Evolutionary conservation across 2,888 invertebrate genomes (phyloP).

Genomic region (Hydroisotoma schaefferi): DNA sequence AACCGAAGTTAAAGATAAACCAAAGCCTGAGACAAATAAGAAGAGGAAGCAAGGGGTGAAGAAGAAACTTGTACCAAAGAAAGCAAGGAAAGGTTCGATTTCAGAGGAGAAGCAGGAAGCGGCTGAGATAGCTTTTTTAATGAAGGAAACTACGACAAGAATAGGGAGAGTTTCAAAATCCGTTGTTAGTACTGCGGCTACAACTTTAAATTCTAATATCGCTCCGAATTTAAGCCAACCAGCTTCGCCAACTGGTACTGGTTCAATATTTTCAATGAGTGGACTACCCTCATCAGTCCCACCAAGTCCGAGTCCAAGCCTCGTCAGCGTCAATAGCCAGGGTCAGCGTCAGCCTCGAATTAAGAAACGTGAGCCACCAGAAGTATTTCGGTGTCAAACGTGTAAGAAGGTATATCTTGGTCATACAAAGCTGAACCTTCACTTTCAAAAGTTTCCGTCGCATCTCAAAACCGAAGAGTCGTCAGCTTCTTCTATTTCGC

Average conservation of each 20-base stretch:
- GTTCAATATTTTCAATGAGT: background rate
- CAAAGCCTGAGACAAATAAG: background rate
- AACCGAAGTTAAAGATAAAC: conserved; percentile 5
- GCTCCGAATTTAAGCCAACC: background rate
- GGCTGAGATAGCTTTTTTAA: conserved; percentile 27
- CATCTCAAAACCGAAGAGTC: conserved; percentile 51
- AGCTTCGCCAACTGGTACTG: background rate
- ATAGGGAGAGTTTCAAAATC: conserved; percentile 36
- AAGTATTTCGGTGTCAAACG: conserved; percentile 59
- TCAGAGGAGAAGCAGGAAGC: conserved; percentile 35
- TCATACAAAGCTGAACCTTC: conserved; percentile 60
- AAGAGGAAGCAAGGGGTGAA: conserved; percentile 14
- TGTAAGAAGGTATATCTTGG: conserved; percentile 65
- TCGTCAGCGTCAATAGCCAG: background rate
- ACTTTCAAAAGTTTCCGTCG: conserved; percentile 62
- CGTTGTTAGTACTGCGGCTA: conserved; percentile 11
- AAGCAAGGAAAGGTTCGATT: background rate
- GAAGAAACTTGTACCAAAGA: conserved; percentile 21
- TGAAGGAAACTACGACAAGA: conserved; percentile 41
- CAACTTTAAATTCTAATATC: background rate
- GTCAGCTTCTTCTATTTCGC: no score
- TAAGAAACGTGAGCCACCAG: conserved; percentile 31
- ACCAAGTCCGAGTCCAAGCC: conserved; percentile 10
- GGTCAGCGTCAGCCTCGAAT: conserved; percentile 14
- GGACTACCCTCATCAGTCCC: conserved; percentile 13